Base-by-base conservation (phyloP, 2,888 invertebrate species). In the Drosophila emarginata region DNA sequence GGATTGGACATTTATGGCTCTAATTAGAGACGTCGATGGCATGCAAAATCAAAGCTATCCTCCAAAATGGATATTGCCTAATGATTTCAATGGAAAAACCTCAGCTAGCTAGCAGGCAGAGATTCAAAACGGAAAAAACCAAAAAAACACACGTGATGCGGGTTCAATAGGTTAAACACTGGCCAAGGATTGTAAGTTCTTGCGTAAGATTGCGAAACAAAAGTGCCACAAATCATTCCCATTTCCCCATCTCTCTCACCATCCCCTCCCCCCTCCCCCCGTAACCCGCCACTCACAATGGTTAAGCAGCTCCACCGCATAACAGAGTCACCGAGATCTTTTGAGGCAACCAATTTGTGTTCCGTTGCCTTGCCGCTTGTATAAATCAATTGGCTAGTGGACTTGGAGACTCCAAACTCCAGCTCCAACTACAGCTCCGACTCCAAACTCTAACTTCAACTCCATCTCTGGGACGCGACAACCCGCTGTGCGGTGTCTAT, bases 11-110 rank as follows among this genome's bases (percentile, higher is more conserved):
- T 83, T 88, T 88, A 88, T 80, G 88, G 84, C 72, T 61, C 90
- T 91, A 91, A 91, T 91, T 91, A 91, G 90, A 89, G 90, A 91
- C 91, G 90, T 90, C 87, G 78, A 66, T 70, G 72, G 84, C 89
- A 89, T 89, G 88, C 88, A 87, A 89, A 89, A 78, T 21, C 37
- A 18, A 28, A 52, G n/a, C 26, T 21, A 12, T 4, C n/a, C 26
- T 32, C 36, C 9, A 45, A 45, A 45, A 45, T 45, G 45, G 45
- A 45, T 32, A 26, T 21, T 18, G 51, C 32, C 51, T 80, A 80
- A 80, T 79, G 80, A 80, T 80, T 80, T 80, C 80, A 74, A 67
- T 5, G 54, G 80, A 80, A 70, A 58, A 45, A 21, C 18, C 18
- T 12, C 12, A 45, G 4, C 11, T 11, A 54, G 9, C 1, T 9